Conservation (phyloP, 2,888 invertebrate genomes). For the Petrolisthes manimaculis region DNA sequence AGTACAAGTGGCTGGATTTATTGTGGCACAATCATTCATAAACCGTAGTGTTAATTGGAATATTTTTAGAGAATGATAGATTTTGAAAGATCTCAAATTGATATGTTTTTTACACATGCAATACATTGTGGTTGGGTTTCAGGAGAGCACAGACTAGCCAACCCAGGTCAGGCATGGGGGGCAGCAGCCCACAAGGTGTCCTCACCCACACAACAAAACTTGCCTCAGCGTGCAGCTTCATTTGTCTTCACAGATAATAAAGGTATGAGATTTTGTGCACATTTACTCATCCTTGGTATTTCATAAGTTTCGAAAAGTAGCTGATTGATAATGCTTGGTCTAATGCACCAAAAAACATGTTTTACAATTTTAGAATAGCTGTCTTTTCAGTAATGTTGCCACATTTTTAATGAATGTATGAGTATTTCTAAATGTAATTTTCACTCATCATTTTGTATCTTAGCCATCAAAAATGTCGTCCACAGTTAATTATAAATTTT, state of each 20-base stretch:
- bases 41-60: too few relatives aligned
- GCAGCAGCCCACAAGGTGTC: conserved; percentile 14
- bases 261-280: conserved; percentile 9
- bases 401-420: too few relatives aligned
- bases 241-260: conserved; percentile 35
- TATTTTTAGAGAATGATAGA: background rate
- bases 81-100: background rate
- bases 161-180: background rate
- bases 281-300: background rate
- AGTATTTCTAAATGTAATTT: too few relatives aligned
- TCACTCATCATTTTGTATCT: too few relatives aligned
- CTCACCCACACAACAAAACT: background rate
- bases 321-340: background rate
- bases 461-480: too few relatives aligned
- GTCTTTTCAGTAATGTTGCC: too few relatives aligned
- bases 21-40: too few relatives aligned
- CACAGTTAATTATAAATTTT: too few relatives aligned
- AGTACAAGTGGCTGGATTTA: too few relatives aligned
- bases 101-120: background rate
- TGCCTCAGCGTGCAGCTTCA: conserved; percentile 32
- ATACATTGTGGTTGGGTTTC: background rate
- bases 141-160: conserved; percentile 24
- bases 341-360: background rate
- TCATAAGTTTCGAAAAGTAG: background rate
- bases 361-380: background rate